Percentiles rank a stretch among this genome's conserved stretches.
phyloP scores from a whole-genome alignment of 2,797 vertebrate species.

The Alosa sapidissima region DNA sequence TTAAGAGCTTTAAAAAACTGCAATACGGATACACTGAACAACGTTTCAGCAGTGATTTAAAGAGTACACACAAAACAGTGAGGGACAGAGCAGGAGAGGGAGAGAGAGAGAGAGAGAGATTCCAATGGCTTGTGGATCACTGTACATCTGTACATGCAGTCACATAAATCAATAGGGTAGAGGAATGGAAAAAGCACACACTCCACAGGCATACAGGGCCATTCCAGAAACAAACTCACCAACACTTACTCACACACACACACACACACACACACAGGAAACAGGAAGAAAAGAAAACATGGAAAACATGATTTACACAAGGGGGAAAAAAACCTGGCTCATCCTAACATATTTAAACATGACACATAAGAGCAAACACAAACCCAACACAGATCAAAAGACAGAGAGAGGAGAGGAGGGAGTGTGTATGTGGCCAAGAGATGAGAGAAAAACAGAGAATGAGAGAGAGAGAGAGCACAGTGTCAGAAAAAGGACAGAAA shows the following conservation, averaged over 20 bases:
- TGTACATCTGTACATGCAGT: constrained; percentile 11
- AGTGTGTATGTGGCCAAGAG: constrained; percentile 4
- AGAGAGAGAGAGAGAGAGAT: constrained; percentile 23
- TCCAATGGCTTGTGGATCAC: constrained; percentile 9
- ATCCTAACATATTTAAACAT: background rate
- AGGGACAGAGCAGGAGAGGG: background rate
- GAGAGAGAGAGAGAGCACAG: background rate
- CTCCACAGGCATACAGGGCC: constrained; percentile 1
- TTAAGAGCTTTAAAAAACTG: background rate
- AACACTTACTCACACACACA: constrained; percentile 7
- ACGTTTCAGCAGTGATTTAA: background rate
- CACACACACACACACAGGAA: constrained; percentile 23
- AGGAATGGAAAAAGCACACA: constrained; percentile 20
- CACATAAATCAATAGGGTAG: constrained; percentile 16
- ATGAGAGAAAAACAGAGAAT: constrained; percentile 41
- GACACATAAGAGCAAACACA: background rate
- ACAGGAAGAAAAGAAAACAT: constrained; percentile 35
- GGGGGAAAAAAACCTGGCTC: constrained; percentile 1
- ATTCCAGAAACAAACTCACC: constrained; percentile 19
- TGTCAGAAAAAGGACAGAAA: too few species aligned
- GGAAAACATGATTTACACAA: constrained; percentile 32
- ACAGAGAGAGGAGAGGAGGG: constrained; percentile 32
- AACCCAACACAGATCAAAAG: constrained; percentile 22
- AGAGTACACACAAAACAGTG: background rate
- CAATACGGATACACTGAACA: background rate